Conservation (phyloP, 2,888 invertebrate genomes). For the Tenthredo distinguenda region DNA sequence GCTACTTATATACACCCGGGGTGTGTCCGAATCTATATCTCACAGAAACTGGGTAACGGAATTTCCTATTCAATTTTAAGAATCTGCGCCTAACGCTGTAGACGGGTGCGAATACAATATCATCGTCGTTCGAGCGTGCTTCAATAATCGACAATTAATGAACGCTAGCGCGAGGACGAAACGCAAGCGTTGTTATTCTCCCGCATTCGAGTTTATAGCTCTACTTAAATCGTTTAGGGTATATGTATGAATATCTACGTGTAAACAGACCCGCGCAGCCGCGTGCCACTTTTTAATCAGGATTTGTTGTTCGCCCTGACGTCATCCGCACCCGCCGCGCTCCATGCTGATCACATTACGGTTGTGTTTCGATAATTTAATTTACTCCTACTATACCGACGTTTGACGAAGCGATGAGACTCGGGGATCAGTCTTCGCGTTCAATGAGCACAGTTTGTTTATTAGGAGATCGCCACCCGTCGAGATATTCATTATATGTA, state of each 20-base stretch:
- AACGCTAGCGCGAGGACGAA: neutral
- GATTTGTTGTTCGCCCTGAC: constrained; percentile 24
- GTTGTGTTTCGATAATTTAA: constrained; percentile 58
- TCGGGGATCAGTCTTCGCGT: neutral
- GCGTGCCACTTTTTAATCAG: constrained; percentile 30
- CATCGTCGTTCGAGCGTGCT: neutral
- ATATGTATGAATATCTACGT: neutral
- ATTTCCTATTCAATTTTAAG: neutral
- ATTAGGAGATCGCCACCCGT: neutral
- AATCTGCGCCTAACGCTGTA: neutral
- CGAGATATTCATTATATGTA: neutral
- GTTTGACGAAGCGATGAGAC: constrained; percentile 31
- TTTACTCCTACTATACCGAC: constrained; percentile 57
- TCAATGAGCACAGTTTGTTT: neutral
- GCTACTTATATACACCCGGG: neutral
- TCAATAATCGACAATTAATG: neutral
- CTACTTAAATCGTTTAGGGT: neutral
- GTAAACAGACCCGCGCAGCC: neutral
- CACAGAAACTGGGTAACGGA: neutral
- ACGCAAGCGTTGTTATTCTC: neutral
- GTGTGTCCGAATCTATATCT: constrained; percentile 13
- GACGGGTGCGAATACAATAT: neutral
- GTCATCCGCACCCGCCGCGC: neutral
- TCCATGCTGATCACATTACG: constrained; percentile 57
- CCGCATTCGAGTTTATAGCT: neutral